phyloP scores from a whole-genome alignment of 2,797 vertebrate genomes.

The Crenichthys baileyi region DNA sequence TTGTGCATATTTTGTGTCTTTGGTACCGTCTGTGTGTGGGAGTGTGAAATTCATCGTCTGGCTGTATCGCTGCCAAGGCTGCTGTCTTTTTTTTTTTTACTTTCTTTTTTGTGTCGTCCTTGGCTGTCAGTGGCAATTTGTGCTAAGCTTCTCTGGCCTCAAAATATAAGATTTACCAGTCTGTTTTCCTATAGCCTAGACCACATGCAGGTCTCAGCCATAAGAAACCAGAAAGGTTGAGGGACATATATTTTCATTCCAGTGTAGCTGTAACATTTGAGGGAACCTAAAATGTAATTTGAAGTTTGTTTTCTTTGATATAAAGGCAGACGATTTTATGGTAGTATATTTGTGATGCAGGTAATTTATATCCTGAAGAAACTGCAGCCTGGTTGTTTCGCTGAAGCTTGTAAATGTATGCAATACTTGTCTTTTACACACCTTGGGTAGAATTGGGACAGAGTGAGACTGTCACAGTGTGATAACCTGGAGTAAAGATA shows the following conservation, averaged over 20 bases:
- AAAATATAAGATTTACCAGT: conserved; percentile 5
- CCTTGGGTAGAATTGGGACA: not conserved
- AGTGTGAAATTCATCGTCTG: conserved; percentile 51
- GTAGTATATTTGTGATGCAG: not conserved
- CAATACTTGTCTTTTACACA: not conserved
- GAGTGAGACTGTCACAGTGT: not conserved
- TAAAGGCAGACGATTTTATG: not conserved
- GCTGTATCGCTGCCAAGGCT: conserved; percentile 31
- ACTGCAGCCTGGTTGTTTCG: not conserved
- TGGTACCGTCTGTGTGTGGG: conserved; percentile 20
- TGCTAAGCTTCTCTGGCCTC: conserved; percentile 24
- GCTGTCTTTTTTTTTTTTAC: conserved; percentile 29
- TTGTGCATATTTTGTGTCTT: conserved; percentile 24
- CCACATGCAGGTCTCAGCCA: not conserved
- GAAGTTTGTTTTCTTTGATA: not conserved
- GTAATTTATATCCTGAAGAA: not conserved
- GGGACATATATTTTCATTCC: not conserved
- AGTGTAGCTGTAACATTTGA: not conserved
- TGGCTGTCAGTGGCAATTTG: conserved; percentile 16
- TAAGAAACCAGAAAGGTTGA: not conserved
- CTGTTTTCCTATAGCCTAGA: not conserved
- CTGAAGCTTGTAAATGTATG: not conserved
- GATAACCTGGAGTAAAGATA: not conserved
- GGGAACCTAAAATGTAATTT: not conserved
- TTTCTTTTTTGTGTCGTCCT: conserved; percentile 16